These are phyloP conservation scores for Eristalis arbustorum DNA, from an alignment of 2,888 invertebrate species.

Conservation along the genomic window DNA sequence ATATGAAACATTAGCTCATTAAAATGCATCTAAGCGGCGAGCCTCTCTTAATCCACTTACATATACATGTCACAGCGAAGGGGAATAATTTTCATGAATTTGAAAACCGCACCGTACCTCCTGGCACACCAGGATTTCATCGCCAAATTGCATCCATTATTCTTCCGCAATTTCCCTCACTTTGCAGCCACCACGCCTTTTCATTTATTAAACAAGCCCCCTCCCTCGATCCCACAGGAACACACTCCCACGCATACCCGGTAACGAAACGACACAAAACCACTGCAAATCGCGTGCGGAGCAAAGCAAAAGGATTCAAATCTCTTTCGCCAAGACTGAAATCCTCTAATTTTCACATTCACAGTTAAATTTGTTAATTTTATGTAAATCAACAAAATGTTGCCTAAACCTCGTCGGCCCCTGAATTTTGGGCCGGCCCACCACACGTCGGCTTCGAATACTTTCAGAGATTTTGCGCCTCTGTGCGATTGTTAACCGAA, in stretches of 20 bases:
- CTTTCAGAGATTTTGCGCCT: constrained; percentile 24
- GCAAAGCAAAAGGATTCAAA: background rate
- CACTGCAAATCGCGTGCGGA: background rate
- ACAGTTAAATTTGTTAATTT: constrained; percentile 51
- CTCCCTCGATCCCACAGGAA: background rate
- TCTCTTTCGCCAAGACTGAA: constrained; percentile 21
- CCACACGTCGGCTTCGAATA: background rate
- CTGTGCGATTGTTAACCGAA: constrained; percentile 14
- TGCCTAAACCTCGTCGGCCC: background rate
- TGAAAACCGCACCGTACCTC: background rate
- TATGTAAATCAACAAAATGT: constrained; percentile 52
- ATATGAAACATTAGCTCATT: no score
- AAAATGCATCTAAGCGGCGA: no score
- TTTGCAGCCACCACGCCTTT: background rate
- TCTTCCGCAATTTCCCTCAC: background rate
- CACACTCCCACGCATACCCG: background rate
- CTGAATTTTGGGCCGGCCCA: background rate
- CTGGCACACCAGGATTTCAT: background rate
- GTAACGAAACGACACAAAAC: background rate
- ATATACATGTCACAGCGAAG: no score
- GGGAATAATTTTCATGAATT: background rate
- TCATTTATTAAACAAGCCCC: background rate
- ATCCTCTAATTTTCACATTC: constrained; percentile 52
- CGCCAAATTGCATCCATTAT: background rate
- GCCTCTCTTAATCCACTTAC: no score